Evolutionary conservation across 2,113 vertebrate species (phyloP).

Genomic region (Pluvianellus socialis): DNA sequence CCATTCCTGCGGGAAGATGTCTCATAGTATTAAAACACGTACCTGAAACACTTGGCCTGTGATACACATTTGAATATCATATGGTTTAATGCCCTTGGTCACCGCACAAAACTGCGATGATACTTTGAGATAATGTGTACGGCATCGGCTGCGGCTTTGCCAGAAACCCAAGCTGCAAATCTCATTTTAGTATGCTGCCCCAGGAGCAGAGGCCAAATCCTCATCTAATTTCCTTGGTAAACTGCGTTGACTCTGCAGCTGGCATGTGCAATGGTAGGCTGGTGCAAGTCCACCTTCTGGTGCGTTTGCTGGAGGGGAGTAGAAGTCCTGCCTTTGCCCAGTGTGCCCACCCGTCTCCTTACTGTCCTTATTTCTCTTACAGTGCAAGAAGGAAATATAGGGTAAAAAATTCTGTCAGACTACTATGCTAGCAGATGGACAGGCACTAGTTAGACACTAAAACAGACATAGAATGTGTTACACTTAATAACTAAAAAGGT

Average conservation of each 20-base stretch:
- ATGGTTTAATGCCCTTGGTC: background rate
- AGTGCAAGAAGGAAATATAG: background rate
- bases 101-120: accelerated
- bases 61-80: background rate
- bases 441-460: background rate
- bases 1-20: background rate
- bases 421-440: background rate
- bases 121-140: background rate
- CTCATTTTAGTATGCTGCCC: background rate
- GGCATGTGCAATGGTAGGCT: accelerated
- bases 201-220: background rate
- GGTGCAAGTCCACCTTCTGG: background rate
- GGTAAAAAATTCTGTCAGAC: background rate
- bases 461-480: background rate
- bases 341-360: background rate
- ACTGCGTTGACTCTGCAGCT: background rate
- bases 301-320: background rate
- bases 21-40: background rate
- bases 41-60: background rate
- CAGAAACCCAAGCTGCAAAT: background rate
- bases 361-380: background rate
- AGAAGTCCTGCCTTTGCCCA: background rate
- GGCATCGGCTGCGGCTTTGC: background rate
- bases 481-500: background rate
- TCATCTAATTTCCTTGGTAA: background rate